Conservation (phyloP, 2,797 vertebrate species). For the Mus minutoides region DNA sequence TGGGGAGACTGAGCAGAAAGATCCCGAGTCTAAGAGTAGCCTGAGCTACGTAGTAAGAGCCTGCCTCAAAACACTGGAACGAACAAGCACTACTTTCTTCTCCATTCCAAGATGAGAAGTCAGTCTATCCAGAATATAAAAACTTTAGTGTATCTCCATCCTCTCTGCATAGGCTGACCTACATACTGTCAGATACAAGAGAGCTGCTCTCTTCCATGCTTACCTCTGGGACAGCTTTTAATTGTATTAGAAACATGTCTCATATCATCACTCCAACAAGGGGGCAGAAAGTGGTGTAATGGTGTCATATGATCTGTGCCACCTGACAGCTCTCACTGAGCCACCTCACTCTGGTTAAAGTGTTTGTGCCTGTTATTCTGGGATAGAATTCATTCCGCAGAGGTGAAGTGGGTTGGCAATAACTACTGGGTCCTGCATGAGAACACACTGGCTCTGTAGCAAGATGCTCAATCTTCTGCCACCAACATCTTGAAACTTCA, state of each 20-base stretch:
- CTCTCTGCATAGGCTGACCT: not conserved
- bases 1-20: not conserved
- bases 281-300: conserved; percentile 43
- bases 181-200: conserved; percentile 1
- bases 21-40: not conserved
- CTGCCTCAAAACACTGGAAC: not conserved
- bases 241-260: conserved; percentile 69
- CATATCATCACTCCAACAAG: conserved; percentile 51
- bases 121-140: not conserved
- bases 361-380: conserved; percentile 63
- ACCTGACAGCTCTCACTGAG: conserved; percentile 68
- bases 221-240: conserved; percentile 57
- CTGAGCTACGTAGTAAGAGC: not conserved
- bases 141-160: not conserved
- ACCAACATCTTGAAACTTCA: conserved; percentile 40
- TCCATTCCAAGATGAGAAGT: conserved; percentile 1
- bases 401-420: conserved; percentile 79
- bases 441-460: conserved; percentile 79
- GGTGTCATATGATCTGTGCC: not conserved
- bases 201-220: conserved; percentile 46
- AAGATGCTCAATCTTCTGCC: conserved; percentile 59
- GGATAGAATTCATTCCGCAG: conserved; percentile 78
- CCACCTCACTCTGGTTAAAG: conserved; percentile 71
- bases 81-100: not conserved
- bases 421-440: conserved; percentile 74